Evolutionary conservation across 2,113 vertebrate species (phyloP).

Genomic region (Periophthalmus modestus): DNA sequence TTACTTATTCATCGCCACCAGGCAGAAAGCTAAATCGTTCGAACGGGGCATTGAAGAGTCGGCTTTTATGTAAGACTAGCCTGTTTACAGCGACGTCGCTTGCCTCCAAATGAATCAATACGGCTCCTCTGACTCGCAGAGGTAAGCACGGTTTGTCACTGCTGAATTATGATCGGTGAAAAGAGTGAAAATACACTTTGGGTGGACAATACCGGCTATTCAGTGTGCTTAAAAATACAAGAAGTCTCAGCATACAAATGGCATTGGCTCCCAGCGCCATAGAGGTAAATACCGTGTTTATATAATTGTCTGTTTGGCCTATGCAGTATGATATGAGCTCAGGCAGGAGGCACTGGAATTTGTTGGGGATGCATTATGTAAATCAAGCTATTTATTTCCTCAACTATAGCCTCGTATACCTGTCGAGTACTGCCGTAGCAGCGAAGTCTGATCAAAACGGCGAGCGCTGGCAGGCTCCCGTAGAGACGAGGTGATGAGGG

Average conservation of each 20-base stretch:
- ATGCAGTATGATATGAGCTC: conserved; percentile 41
- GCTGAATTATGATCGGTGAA: conserved; percentile 27
- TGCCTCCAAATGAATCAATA: conserved; percentile 65
- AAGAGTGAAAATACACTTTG: conserved; percentile 46
- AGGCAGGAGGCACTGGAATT: conserved; percentile 49
- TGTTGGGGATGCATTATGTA: conserved; percentile 71
- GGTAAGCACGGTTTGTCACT: conserved; percentile 58
- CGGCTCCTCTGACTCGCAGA: conserved; percentile 52
- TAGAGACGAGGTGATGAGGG: conserved; percentile 59
- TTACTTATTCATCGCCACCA: conserved; percentile 76
- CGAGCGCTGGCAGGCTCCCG: conserved; percentile 65
- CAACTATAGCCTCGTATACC: conserved; percentile 59
- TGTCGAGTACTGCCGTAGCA: conserved; percentile 68
- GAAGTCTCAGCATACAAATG: conserved; percentile 38
- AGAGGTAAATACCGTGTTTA: conserved; percentile 63
- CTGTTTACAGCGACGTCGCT: conserved; percentile 59
- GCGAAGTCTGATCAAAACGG: conserved; percentile 72
- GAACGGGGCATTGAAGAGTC: conserved; percentile 44
- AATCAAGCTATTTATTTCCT: conserved; percentile 68
- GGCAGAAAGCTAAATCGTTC: conserved; percentile 61
- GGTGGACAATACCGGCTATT: conserved; percentile 49
- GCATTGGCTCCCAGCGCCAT: conserved; percentile 32
- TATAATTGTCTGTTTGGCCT: conserved; percentile 59
- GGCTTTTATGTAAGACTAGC: conserved; percentile 73
- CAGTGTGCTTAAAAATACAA: conserved; percentile 36